phyloP scores from a whole-genome alignment of 2,888 invertebrate genomes.

The Gonocerus acuteangulatus region DNA sequence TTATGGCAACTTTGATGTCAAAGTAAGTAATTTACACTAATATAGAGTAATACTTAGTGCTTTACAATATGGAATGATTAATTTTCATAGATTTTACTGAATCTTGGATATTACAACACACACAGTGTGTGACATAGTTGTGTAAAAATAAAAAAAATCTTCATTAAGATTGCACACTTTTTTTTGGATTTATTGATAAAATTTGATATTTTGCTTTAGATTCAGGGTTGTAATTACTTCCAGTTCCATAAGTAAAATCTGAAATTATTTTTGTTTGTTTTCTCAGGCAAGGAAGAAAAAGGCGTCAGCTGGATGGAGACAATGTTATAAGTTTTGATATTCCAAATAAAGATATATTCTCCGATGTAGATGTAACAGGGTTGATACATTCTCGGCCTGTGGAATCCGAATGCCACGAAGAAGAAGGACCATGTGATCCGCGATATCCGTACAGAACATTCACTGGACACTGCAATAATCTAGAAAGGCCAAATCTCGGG shows the following conservation, averaged over 20 bases:
- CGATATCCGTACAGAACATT: conserved; percentile 51
- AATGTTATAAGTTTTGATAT: conserved; percentile 49
- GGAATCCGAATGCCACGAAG: conserved; percentile 56
- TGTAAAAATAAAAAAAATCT: too few relatives aligned
- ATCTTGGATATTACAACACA: too few relatives aligned
- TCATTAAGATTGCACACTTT: too few relatives aligned
- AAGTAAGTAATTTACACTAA: conserved; percentile 49
- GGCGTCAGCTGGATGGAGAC: conserved; percentile 62
- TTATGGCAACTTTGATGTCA: conserved; percentile 51
- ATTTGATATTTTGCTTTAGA: too few relatives aligned
- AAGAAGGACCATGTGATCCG: conserved; percentile 49
- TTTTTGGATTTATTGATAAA: too few relatives aligned
- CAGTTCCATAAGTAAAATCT: too few relatives aligned
- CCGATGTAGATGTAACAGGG: conserved; percentile 68
- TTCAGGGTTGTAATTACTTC: too few relatives aligned
- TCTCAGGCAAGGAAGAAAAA: conserved; percentile 48
- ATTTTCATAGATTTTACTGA: too few relatives aligned
- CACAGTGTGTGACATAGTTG: too few relatives aligned
- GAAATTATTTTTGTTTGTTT: too few relatives aligned
- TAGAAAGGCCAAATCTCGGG: conserved; percentile 72
- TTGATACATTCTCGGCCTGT: conserved; percentile 49
- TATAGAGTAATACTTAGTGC: too few relatives aligned
- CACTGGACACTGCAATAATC: conserved; percentile 81
- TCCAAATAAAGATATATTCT: conserved; percentile 58
- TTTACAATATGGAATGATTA: too few relatives aligned